Percentiles rank a stretch among this genome's conserved stretches.
These are phyloP conservation scores for Silurus lanzhouensis DNA, from an alignment of 2,797 vertebrate genomes.

Conservation along the genomic window DNA sequence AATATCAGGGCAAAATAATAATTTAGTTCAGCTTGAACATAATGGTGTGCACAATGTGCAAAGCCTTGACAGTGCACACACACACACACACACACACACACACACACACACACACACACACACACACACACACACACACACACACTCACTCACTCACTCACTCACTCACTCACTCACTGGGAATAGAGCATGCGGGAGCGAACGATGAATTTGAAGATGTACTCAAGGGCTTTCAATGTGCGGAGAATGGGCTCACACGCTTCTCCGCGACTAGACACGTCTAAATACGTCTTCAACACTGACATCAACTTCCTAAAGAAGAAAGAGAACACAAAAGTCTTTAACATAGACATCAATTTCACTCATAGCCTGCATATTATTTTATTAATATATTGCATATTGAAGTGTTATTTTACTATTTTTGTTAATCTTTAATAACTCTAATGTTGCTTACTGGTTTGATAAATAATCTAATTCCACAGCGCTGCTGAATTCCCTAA, in stretches of 20 bases:
- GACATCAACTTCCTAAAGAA: constrained; percentile 90
- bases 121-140: constrained; percentile 67
- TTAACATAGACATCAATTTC: background rate
- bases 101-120: constrained; percentile 62
- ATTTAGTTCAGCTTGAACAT: background rate
- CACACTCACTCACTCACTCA: constrained; percentile 66
- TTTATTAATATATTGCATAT: background rate
- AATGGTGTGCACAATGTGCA: background rate
- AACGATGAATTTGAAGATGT: constrained; percentile 99
- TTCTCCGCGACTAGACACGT: constrained; percentile 90
- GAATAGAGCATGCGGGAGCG: constrained; percentile 95
- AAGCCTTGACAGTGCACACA: background rate
- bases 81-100: constrained; percentile 61
- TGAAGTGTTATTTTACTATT: background rate
- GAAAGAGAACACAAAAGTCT: background rate
- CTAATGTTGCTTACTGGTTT: background rate
- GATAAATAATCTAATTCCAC: background rate
- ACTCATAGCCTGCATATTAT: background rate
- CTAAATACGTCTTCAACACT: constrained; percentile 93
- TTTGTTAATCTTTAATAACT: background rate
- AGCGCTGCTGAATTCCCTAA: background rate
- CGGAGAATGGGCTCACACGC: constrained; percentile 92
- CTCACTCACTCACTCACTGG: constrained; percentile 82
- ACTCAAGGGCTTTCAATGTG: constrained; percentile 95
- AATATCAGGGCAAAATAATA: background rate